Base-by-base conservation (phyloP, 1,140 invertebrate species). In the Dendrolimus kikuchii region DNA sequence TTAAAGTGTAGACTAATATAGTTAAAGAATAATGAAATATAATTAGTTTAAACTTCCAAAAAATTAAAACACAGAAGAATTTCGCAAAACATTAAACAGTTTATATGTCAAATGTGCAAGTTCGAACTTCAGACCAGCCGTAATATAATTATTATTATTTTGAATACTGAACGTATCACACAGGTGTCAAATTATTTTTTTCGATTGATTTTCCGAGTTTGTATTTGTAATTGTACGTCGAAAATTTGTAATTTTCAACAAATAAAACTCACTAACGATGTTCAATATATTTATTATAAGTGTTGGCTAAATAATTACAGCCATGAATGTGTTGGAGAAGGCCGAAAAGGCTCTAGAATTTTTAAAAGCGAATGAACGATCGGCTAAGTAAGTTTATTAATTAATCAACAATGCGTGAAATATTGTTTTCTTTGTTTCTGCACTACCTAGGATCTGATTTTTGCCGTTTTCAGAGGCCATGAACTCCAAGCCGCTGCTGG, bases 271-370 rank as follows among this genome's bases (percentile, higher is more conserved):
- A 10, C 2, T 10, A 50, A 67, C 50, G 53, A 68, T 70, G 66
- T 36, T 49, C 40, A 41, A 56, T 47, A 7, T 52, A 49, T 38
- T 7, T 53, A 53, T 10, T 38, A 45, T 38, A 8, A 49, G 38
- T 5, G 43, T 38, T 5, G 59, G 57, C 50, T 67, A 51, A 67
- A 52, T 51, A 56, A 56, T 23, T 46, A 41, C 9, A 70, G 60
- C 57, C 64, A 88, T 88, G 86, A 87, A 83, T 55, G 77, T 87
- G 7, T 62, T 87, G 51, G 85, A 88, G 49, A 87, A 86, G 59
- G 82, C 85, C n/a, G 82, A 87, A 53, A 88, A 87, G 55, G 76
- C 81, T 2, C 68, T 88, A n/a, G 83, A 88, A 62, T 86, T 74
- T 62, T 65, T 88, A 37, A 87, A 82, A 75, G 71, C 69, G 46